These are phyloP conservation scores for Cosmorhoe ocellata DNA, from an alignment of 2,888 invertebrate species.

Conservation along the genomic window DNA sequence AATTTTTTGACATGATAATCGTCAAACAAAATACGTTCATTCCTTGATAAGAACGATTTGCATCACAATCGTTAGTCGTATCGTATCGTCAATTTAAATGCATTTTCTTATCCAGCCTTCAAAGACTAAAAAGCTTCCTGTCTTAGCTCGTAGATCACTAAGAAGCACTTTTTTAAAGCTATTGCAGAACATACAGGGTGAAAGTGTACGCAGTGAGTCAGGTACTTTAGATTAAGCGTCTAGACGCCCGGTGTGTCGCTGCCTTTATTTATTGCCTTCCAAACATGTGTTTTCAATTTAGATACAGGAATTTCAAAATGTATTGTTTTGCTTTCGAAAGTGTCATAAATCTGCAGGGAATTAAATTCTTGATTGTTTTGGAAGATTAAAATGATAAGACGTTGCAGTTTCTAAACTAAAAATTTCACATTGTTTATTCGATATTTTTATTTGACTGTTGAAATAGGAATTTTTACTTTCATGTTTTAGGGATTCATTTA, in stretches of 20 bases:
- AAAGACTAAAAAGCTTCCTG: constrained; percentile 17
- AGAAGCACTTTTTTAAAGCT: constrained; percentile 22
- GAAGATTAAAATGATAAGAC: constrained; percentile 4
- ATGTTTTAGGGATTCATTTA: no score
- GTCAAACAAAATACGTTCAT: no score
- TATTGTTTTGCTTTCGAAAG: constrained; percentile 17
- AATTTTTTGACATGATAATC: no score
- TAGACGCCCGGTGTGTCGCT: constrained; percentile 37
- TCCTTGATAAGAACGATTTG: no score
- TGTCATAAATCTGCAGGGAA: constrained; percentile 9
- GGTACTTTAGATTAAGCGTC: constrained; percentile 38
- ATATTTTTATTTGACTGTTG: no score
- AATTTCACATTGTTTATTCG: no score
- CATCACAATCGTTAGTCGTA: no score
- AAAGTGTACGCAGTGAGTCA: constrained; percentile 35
- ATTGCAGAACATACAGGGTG: constrained; percentile 21
- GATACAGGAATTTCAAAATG: constrained; percentile 26
- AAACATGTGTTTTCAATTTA: constrained; percentile 39
- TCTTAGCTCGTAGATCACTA: constrained; percentile 16
- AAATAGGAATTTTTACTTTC: no score
- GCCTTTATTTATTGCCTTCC: constrained; percentile 35
- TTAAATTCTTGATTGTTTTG: constrained; percentile 17
- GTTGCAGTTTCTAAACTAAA: not conserved
- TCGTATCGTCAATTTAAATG: not conserved
- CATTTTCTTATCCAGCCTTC: constrained; percentile 2